A percentile compares a stretch with the other conserved stretches of the same genome.
Conservation (phyloP, 2,797 vertebrate genomes). For the Pseudopleuronectes americanus region DNA sequence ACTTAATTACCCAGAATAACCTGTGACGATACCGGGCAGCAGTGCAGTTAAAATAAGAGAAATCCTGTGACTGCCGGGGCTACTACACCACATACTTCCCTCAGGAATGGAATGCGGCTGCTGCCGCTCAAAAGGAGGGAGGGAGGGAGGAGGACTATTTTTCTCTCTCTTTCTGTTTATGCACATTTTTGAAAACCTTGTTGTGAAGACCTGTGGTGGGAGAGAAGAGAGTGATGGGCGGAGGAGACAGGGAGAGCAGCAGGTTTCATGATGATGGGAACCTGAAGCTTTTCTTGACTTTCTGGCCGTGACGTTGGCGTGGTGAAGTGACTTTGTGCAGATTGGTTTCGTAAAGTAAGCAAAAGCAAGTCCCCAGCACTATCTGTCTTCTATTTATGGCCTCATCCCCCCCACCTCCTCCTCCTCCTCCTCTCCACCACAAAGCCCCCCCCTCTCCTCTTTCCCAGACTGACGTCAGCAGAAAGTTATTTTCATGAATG, state of each 20-base stretch:
- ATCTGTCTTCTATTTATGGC: slow-evolving; percentile 85
- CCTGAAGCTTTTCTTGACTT: not conserved
- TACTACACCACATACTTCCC: slow-evolving; percentile 76
- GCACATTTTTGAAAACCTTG: slow-evolving; percentile 63
- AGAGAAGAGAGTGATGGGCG: not conserved
- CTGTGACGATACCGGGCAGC: slow-evolving; percentile 57
- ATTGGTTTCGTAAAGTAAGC: slow-evolving; percentile 75
- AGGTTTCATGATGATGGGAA: not conserved
- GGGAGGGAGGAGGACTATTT: slow-evolving; percentile 55
- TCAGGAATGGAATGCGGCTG: slow-evolving; percentile 75
- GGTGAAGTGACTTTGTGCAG: slow-evolving; percentile 34
- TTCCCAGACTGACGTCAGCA: slow-evolving; percentile 85
- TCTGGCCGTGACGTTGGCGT: slow-evolving; percentile 1
- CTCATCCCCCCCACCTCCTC: slow-evolving; percentile 2
- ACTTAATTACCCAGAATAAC: slow-evolving; percentile 74
- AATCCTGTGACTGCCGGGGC: slow-evolving; percentile 75
- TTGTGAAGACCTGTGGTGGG: slow-evolving; percentile 31
- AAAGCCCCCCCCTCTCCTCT: slow-evolving; percentile 19
- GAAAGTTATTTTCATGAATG: slow-evolving; percentile 92
- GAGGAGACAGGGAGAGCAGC: not conserved
- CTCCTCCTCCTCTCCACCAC: slow-evolving; percentile 18
- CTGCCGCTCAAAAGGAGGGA: slow-evolving; percentile 27
- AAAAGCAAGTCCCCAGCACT: slow-evolving; percentile 72
- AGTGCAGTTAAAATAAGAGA: slow-evolving; percentile 68
- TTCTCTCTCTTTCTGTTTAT: slow-evolving; percentile 52